Percentiles rank a stretch among this genome's conserved stretches.
phyloP scores from a whole-genome alignment of 2,113 vertebrate species.

The Salvelinus sp. region DNA sequence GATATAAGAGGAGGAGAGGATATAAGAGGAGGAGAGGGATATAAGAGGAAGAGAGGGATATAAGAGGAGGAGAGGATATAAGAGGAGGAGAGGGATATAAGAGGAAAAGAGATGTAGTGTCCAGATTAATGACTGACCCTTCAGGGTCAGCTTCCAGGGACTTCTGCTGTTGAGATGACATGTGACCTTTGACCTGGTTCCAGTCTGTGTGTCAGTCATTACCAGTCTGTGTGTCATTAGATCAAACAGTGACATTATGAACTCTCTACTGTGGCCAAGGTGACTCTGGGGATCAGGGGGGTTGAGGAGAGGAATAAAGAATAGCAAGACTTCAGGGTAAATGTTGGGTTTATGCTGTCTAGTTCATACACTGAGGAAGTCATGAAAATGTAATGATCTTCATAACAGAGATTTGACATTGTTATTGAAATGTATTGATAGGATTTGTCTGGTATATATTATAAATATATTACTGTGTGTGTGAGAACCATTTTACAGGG shows the following conservation, averaged over 20 bases:
- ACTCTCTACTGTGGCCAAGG: slow-evolving; percentile 33
- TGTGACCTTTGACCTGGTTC: slow-evolving; percentile 38
- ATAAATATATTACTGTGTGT: neutral
- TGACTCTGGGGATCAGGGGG: neutral
- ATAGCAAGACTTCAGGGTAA: no score
- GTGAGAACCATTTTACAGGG: neutral
- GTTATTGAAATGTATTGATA: no score
- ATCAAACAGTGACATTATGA: slow-evolving; percentile 34
- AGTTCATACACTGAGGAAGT: no score
- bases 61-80: neutral
- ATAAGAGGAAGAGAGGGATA: neutral
- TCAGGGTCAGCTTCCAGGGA: slow-evolving; percentile 20
- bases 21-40: no score
- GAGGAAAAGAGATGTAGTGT: neutral
- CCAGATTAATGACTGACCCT: slow-evolving; percentile 47
- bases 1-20: no score
- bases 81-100: neutral
- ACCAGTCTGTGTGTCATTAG: slow-evolving; percentile 39
- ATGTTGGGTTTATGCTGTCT: no score
- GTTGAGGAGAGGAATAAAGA: neutral
- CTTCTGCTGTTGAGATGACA: slow-evolving; percentile 12
- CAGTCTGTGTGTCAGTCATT: slow-evolving; percentile 13
- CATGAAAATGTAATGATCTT: no score
- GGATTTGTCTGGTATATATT: no score
- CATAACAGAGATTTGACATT: no score